A percentile compares a stretch with the other conserved stretches of the same genome.
phyloP scores from a whole-genome alignment of 2,113 vertebrate species.

The Vimba vimba region DNA sequence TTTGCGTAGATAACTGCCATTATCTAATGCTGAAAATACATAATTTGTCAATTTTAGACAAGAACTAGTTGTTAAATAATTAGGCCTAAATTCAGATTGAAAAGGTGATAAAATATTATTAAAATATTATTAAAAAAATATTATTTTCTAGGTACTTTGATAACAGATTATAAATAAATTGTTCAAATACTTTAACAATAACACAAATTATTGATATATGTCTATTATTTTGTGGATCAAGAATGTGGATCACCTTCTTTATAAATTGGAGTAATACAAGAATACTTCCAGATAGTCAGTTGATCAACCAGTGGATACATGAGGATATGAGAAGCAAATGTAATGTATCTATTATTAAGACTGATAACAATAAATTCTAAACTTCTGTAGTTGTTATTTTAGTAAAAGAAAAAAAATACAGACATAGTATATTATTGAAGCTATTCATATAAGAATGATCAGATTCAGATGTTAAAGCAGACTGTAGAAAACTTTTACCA shows the following conservation, averaged over 20 bases:
- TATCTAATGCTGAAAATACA: not conserved
- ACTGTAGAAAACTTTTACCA: too few relatives aligned
- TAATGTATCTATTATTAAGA: too few relatives aligned
- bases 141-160: not conserved
- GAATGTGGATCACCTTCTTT: not conserved
- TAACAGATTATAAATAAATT: not conserved
- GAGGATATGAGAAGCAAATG: not conserved
- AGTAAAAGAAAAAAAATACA: too few relatives aligned
- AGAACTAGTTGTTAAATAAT: not conserved
- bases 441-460: too few relatives aligned
- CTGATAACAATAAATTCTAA: too few relatives aligned
- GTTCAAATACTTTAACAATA: not conserved
- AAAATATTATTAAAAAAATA: too few relatives aligned
- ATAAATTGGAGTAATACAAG: not conserved
- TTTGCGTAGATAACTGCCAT: too few relatives aligned
- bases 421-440: too few relatives aligned
- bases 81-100: not conserved
- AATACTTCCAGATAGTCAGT: not conserved
- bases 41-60: not conserved
- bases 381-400: too few relatives aligned
- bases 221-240: not conserved
- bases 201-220: not conserved
- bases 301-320: not conserved
- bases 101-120: not conserved
- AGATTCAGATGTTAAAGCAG: too few relatives aligned